Percentiles rank a stretch among this genome's conserved stretches.
These are phyloP conservation scores for Myiothlypis coronata DNA, from an alignment of 2,797 vertebrate species.

Conservation along the genomic window DNA sequence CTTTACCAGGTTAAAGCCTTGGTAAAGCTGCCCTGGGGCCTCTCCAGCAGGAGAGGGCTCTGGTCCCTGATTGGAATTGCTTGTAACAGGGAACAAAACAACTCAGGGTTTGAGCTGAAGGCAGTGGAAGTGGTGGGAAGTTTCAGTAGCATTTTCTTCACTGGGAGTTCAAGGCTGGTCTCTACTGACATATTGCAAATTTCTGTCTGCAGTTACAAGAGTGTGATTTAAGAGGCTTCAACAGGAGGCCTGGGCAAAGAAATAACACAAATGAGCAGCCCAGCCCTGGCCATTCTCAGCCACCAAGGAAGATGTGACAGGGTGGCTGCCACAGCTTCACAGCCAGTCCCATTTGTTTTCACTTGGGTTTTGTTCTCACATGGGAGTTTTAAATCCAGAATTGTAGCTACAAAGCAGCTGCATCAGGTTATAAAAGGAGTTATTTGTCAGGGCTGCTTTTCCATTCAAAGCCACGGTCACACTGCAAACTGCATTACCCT, in stretches of 20 bases:
- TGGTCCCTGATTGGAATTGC: neutral
- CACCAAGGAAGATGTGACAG: neutral
- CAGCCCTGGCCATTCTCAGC: neutral
- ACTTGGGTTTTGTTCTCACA: neutral
- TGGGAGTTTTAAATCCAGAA: neutral
- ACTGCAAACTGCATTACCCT: neutral
- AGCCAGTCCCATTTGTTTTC: neutral
- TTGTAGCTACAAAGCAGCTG: neutral
- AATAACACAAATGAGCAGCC: neutral
- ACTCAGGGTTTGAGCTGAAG: neutral
- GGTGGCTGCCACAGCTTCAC: neutral
- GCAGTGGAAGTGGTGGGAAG: neutral
- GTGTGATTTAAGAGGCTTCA: neutral
- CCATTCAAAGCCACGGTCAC: neutral
- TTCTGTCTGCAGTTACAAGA: neutral
- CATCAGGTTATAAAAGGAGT: neutral
- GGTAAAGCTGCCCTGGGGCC: neutral
- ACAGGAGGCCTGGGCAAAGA: neutral
- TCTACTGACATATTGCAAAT: neutral
- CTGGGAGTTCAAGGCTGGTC: neutral
- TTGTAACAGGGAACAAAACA: neutral
- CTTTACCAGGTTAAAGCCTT: neutral
- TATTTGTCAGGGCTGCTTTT: neutral
- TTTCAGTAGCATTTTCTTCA: neutral
- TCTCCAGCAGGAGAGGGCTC: neutral